Percentiles rank a stretch among this genome's conserved stretches.
phyloP scores from a whole-genome alignment of 2,113 vertebrate species.

The Mobula hypostoma region DNA sequence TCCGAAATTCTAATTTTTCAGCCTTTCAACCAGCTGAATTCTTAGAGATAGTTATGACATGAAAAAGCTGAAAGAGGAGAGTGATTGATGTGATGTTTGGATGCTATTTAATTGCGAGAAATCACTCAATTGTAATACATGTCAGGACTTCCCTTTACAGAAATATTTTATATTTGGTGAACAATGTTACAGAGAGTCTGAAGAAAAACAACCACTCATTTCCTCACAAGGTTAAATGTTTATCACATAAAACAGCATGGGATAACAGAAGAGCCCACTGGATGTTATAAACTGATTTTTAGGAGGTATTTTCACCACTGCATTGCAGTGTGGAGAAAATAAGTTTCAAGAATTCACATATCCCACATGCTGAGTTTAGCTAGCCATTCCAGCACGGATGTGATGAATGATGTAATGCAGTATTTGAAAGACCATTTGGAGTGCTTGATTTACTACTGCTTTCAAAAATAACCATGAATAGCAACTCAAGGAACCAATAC shows the following conservation, averaged over 20 bases:
- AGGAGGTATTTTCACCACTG: neutral
- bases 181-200: neutral
- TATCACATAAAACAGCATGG: neutral
- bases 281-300: neutral
- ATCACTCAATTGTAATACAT: neutral
- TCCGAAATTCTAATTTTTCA: neutral
- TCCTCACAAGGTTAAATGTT: neutral
- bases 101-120: neutral
- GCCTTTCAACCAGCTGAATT: neutral
- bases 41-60: neutral
- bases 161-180: neutral
- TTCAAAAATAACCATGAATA: too few relatives aligned
- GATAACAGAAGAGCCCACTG: neutral
- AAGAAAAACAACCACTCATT: neutral
- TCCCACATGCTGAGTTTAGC: too few relatives aligned
- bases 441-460: too few relatives aligned
- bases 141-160: neutral
- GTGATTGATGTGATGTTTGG: neutral
- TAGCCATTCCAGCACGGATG: too few relatives aligned
- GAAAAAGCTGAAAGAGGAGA: neutral
- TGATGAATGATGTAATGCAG: too few relatives aligned
- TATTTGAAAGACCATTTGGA: too few relatives aligned
- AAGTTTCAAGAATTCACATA: too few relatives aligned
- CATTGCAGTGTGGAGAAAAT: too few relatives aligned
- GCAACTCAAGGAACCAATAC: too few relatives aligned